Percentiles rank a stretch among this genome's conserved stretches.
Conservation (phyloP, 2,888 invertebrate species). For the Deilephila elpenor region DNA sequence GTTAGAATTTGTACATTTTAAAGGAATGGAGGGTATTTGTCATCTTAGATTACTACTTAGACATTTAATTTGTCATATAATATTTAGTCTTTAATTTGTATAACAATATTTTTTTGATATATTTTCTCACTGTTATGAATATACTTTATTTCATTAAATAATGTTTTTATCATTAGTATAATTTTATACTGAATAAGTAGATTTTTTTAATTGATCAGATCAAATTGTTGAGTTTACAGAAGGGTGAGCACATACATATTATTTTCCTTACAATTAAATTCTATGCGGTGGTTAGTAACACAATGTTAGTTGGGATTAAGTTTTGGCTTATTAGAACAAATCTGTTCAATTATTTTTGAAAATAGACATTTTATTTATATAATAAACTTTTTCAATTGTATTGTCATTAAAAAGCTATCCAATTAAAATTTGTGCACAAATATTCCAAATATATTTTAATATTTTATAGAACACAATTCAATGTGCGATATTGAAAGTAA, state of each 20-base stretch:
- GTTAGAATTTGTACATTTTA: conserved; percentile 2
- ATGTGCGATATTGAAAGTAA: neutral
- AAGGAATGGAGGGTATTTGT: conserved; percentile 9
- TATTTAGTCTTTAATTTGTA: neutral
- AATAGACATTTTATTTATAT: too few relatives aligned
- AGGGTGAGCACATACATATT: neutral
- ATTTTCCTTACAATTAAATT: conserved; percentile 9
- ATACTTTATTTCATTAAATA: neutral
- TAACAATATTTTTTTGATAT: neutral
- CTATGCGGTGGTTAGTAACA: conserved; percentile 60
- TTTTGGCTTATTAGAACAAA: neutral
- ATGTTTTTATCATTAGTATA: neutral
- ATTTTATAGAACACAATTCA: neutral
- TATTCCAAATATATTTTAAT: too few relatives aligned
- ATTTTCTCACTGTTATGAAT: neutral
- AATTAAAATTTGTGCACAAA: too few relatives aligned
- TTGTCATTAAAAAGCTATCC: too few relatives aligned
- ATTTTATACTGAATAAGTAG: neutral
- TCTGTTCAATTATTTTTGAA: too few relatives aligned
- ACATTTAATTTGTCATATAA: neutral
- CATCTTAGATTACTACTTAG: neutral
- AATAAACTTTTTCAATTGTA: too few relatives aligned
- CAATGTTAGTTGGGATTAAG: conserved; percentile 26
- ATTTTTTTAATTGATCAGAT: neutral
- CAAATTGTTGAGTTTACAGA: neutral